phyloP scores from a whole-genome alignment of 2,113 vertebrate species.

The Isurus oxyrinchus region DNA sequence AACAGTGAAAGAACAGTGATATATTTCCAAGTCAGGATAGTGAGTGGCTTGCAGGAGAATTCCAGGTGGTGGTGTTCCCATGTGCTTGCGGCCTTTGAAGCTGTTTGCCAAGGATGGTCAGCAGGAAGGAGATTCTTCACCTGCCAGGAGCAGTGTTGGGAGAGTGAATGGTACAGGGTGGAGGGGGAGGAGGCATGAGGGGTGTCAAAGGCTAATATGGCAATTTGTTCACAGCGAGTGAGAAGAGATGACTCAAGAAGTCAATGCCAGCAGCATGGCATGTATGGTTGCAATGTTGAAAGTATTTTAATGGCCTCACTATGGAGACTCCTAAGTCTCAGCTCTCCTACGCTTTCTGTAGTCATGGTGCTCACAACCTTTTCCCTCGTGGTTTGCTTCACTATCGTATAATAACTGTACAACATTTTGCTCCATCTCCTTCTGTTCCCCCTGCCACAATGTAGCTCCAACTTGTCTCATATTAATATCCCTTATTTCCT shows the following conservation, averaged over 20 bases:
- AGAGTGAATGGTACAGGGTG: too few species aligned
- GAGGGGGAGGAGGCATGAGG: not conserved
- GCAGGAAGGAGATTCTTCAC: not conserved
- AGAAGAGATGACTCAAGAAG: not conserved
- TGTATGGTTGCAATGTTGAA: not conserved
- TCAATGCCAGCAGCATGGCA: not conserved
- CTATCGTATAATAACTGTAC: not conserved
- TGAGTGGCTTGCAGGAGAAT: too few species aligned
- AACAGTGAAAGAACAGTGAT: too few species aligned
- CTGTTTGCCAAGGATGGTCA: too few species aligned
- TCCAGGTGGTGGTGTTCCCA: too few species aligned
- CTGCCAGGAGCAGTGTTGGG: too few species aligned
- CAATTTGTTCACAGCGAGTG: not conserved
- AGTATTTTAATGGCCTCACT: too few species aligned
- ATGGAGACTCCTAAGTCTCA: too few species aligned
- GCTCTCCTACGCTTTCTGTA: too few species aligned
- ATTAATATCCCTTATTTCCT: not conserved
- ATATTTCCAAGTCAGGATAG: too few species aligned
- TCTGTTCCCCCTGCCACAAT: not conserved
- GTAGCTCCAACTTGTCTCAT: not conserved
- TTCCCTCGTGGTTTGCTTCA: not conserved
- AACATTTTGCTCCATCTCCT: not conserved
- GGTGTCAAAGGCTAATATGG: not conserved
- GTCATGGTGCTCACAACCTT: not conserved
- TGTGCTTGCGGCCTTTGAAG: too few species aligned